Conservation (phyloP, 2,797 vertebrate species). For the Xiphorhynchus erythropygius region DNA sequence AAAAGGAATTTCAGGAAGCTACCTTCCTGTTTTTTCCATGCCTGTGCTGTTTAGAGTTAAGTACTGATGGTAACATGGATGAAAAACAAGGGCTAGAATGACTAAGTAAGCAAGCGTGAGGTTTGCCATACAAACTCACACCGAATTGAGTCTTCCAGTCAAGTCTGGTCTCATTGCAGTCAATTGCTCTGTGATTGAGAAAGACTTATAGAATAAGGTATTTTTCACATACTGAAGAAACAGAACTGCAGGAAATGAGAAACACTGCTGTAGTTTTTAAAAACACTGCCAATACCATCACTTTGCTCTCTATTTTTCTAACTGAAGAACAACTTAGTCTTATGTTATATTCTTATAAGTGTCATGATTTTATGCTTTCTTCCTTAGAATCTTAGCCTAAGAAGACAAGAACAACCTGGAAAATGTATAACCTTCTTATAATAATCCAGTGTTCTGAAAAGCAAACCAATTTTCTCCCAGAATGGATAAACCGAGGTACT, state of each 20-base stretch:
- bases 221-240: background rate
- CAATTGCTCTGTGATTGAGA: background rate
- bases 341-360: background rate
- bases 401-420: background rate
- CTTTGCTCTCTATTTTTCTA: background rate
- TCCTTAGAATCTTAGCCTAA: background rate
- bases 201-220: background rate
- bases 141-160: background rate
- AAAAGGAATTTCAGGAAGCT: background rate
- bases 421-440: background rate
- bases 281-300: background rate
- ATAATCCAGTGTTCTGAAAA: background rate
- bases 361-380: background rate
- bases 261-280: background rate
- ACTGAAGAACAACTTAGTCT: background rate
- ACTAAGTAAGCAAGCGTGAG: background rate
- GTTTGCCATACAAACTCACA: background rate
- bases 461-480: background rate
- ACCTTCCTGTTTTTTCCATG: background rate
- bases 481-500: background rate
- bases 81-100: background rate
- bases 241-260: background rate
- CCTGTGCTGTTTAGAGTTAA: background rate
- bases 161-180: background rate
- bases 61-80: background rate